These are phyloP conservation scores for Pristionchus fissidentatus DNA, from an alignment of 2,888 invertebrate species.

Conservation along the genomic window DNA sequence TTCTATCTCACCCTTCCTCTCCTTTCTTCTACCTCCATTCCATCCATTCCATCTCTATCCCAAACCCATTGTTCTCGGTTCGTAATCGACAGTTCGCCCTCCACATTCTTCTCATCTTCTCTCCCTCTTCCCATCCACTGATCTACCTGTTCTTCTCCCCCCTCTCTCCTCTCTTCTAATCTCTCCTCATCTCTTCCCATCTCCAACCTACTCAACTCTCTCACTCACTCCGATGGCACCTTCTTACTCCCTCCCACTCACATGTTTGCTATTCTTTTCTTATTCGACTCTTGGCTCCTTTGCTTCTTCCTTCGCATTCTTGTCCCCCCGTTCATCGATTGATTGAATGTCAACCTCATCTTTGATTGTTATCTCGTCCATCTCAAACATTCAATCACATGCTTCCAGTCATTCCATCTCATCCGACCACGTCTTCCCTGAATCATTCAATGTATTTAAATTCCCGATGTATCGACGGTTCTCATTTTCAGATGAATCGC, in stretches of 20 bases:
- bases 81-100: not conserved
- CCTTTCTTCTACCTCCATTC: not conserved
- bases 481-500: constrained; percentile 33
- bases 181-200: not conserved
- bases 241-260: not conserved
- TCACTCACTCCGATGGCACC: constrained; percentile 13
- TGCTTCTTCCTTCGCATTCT: not conserved
- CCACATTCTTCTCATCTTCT: not conserved
- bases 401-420: not conserved
- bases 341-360: not conserved
- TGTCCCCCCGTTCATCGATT: not conserved
- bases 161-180: not conserved
- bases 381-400: not conserved
- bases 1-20: not conserved
- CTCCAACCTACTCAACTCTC: constrained; percentile 15
- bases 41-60: not conserved
- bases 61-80: not conserved
- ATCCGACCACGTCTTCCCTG: too few species aligned
- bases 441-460: too few species aligned
- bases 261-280: constrained; percentile 40
- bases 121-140: constrained; percentile 5
- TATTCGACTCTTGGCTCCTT: not conserved
- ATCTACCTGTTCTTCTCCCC: not conserved
- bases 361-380: not conserved
- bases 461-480: too few species aligned